A percentile compares a stretch with the other conserved stretches of the same genome.
Evolutionary conservation across 2,797 vertebrate genomes (phyloP).

Genomic region (Hippoglossus hippoglossus): DNA sequence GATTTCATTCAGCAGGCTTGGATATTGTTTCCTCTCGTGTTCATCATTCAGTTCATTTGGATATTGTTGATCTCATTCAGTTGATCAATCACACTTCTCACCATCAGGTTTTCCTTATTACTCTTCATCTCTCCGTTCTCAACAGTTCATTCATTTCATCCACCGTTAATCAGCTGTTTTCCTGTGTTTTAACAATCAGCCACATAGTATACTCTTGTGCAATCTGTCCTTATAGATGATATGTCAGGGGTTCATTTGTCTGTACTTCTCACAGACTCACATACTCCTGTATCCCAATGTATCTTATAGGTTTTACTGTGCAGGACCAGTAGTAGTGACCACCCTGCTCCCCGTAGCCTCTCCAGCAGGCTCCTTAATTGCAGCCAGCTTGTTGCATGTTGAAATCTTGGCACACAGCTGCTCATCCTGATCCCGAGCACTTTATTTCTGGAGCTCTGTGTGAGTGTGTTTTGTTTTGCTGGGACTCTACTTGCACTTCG

Average conservation of each 20-base stretch:
- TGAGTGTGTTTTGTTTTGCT: conserved; percentile 30
- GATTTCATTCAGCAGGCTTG: background rate
- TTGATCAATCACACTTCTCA: background rate
- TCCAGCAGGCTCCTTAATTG: conserved; percentile 59
- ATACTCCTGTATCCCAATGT: background rate
- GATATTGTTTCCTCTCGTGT: background rate
- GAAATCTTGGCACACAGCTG: conserved; percentile 70
- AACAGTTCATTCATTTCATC: background rate
- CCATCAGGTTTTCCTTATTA: background rate
- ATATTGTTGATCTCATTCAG: conserved; percentile 11
- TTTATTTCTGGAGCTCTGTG: conserved; percentile 44
- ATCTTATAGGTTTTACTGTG: conserved; percentile 7
- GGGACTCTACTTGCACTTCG: conserved; percentile 38
- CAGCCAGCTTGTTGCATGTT: conserved; percentile 64
- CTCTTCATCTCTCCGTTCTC: background rate
- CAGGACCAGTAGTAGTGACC: conserved; percentile 24
- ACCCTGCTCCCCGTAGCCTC: conserved; percentile 25
- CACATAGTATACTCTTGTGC: background rate
- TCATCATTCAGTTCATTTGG: conserved; percentile 4
- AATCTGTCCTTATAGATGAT: background rate
- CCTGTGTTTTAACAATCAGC: too few relatives aligned
- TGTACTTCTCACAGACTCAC: background rate
- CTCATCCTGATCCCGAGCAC: conserved; percentile 59
- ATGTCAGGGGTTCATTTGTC: background rate
- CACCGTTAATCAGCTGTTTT: background rate